Conservation (phyloP, 2,888 invertebrate genomes). For the Lasioglossum marginatum region DNA sequence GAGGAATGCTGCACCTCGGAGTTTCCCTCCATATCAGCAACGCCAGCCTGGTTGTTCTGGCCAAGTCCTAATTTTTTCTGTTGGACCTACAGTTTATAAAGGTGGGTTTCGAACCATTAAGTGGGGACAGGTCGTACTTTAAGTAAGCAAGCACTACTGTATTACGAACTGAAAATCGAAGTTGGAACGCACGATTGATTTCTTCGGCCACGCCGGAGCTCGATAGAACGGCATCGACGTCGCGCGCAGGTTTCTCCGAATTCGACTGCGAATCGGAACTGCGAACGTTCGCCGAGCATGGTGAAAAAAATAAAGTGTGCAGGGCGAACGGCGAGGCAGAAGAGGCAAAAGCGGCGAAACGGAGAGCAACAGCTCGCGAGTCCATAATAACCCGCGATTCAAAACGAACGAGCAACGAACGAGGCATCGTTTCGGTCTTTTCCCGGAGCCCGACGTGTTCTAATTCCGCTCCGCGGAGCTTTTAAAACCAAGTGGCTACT, state of each 20-base stretch:
- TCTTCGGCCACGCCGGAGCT: neutral
- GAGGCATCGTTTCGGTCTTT: conserved; percentile 31
- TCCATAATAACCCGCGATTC: conserved; percentile 48
- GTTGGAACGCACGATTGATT: neutral
- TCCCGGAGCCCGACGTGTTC: conserved; percentile 42
- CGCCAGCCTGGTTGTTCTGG: no score
- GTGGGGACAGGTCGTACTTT: neutral
- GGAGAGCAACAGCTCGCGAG: conserved; percentile 30
- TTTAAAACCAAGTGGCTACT: conserved; percentile 65
- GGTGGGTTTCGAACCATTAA: no score
- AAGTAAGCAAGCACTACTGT: neutral
- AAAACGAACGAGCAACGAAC: conserved; percentile 44
- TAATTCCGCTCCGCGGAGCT: conserved; percentile 58
- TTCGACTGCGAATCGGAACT: neutral
- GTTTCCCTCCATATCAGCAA: no score
- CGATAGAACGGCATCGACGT: neutral
- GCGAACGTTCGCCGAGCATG: neutral
- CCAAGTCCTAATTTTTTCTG: no score
- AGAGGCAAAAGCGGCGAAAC: neutral
- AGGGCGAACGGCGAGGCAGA: no score
- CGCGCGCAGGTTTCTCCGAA: neutral
- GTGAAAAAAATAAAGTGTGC: neutral
- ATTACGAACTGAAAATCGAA: neutral
- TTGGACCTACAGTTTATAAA: no score
- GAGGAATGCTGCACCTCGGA: no score